Conservation (phyloP, 2,888 invertebrate species). For the Volucella bombylans region DNA sequence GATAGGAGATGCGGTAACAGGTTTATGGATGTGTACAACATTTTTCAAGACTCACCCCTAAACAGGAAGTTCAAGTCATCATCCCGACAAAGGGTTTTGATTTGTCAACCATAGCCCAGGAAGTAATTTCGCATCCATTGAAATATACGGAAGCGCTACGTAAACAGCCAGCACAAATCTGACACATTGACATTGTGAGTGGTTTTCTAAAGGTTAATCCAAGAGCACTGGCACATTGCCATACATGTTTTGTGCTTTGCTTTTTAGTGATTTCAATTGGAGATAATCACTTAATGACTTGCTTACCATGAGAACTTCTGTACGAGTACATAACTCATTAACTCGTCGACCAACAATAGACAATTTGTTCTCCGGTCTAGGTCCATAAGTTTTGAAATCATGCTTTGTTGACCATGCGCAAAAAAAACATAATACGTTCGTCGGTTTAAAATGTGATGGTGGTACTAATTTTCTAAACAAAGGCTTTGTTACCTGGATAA, state of each 20-base stretch:
- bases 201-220: background rate
- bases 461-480: background rate
- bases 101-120: slow-evolving; percentile 24
- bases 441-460: background rate
- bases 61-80: slow-evolving; percentile 23
- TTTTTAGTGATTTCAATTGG: slow-evolving; percentile 20
- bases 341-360: background rate
- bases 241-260: background rate
- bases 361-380: slow-evolving; percentile 2
- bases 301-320: background rate
- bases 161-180: slow-evolving; percentile 43
- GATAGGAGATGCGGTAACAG: slow-evolving; percentile 1
- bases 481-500: background rate
- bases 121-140: slow-evolving; percentile 24
- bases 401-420: slow-evolving; percentile 37
- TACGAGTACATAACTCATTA: slow-evolving; percentile 4
- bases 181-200: slow-evolving; percentile 41
- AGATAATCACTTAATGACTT: slow-evolving; percentile 7
- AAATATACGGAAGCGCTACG: slow-evolving; percentile 40
- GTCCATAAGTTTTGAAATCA: slow-evolving; percentile 11
- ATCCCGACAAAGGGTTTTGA: slow-evolving; percentile 27
- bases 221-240: slow-evolving; percentile 1
- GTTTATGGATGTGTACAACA: background rate
- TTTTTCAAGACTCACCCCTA: background rate
- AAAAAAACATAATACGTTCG: background rate